Evolutionary conservation across 1,140 invertebrate species (phyloP).

Genomic region (Scaptomyza graminum): DNA sequence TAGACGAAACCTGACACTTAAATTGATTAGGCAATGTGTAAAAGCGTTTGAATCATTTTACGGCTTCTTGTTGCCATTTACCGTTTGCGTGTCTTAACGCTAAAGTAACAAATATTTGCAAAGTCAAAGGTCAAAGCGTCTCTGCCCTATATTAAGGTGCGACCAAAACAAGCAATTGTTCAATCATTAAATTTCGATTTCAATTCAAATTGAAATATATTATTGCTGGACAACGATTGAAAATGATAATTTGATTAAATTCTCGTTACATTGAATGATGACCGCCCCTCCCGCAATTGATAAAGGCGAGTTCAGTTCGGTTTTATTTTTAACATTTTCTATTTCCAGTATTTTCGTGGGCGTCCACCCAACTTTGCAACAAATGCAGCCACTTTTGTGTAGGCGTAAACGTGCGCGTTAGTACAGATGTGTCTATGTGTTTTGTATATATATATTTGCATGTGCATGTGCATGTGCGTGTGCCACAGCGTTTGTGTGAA

Average conservation of each 20-base stretch:
- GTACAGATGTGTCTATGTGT: neutral
- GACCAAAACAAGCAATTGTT: neutral
- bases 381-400: constrained; percentile 57
- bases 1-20: constrained; percentile 45
- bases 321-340: constrained; percentile 71
- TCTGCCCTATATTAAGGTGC: neutral
- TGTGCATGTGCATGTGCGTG: neutral
- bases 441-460: no score
- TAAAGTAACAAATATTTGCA: constrained; percentile 36
- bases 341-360: constrained; percentile 55
- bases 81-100: constrained; percentile 50
- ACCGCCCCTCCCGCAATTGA: neutral
- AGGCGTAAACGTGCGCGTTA: constrained; percentile 28
- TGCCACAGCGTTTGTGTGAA: constrained; percentile 24
- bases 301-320: constrained; percentile 3
- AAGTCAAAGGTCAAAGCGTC: constrained; percentile 33
- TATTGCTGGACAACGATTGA: neutral
- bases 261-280: constrained; percentile 3
- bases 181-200: neutral
- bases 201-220: neutral
- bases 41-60: constrained; percentile 60
- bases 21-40: constrained; percentile 62
- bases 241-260: constrained; percentile 37
- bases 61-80: constrained; percentile 43
- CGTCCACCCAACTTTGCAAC: constrained; percentile 42